Evolutionary conservation across 2,888 invertebrate genomes (phyloP).

Genomic region (Cheilosia vulpina): DNA sequence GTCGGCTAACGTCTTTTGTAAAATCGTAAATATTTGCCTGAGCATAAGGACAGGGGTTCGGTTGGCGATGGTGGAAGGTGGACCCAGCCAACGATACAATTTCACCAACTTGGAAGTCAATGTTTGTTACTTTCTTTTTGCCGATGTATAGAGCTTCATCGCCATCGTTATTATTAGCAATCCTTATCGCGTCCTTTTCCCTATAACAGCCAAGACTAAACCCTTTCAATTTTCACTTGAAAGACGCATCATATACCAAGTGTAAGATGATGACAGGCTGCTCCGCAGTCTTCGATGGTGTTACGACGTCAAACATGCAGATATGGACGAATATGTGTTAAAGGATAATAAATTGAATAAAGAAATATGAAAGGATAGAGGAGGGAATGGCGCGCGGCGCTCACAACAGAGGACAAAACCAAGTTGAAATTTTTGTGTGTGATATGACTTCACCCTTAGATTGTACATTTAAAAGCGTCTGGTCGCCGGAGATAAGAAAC

Average conservation of each 20-base stretch:
- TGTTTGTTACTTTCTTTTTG: constrained; percentile 30
- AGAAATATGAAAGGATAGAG: constrained; percentile 53
- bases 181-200: constrained; percentile 67
- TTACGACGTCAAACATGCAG: constrained; percentile 63
- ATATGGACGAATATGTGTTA: constrained; percentile 69
- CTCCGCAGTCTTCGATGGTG: constrained; percentile 29
- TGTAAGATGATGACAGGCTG: constrained; percentile 60
- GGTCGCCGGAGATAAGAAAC: constrained; percentile 83
- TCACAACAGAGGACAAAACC: constrained; percentile 30
- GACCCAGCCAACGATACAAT: constrained; percentile 40
- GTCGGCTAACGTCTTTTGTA: constrained; percentile 8
- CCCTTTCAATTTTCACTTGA: constrained; percentile 57
- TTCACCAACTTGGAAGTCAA: constrained; percentile 37
- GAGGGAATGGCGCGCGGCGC: not conserved
- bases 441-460: constrained; percentile 72
- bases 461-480: constrained; percentile 82
- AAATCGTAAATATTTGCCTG: constrained; percentile 62
- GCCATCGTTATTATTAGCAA: constrained; percentile 66
- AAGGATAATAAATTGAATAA: constrained; percentile 71
- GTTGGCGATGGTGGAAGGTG: not conserved
- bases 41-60: not conserved
- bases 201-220: constrained; percentile 45
- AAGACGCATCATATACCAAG: constrained; percentile 49
- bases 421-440: constrained; percentile 71
- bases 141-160: constrained; percentile 23